Base-by-base conservation (phyloP, 2,797 vertebrate genomes). In the Muscicapa comitata region DNA sequence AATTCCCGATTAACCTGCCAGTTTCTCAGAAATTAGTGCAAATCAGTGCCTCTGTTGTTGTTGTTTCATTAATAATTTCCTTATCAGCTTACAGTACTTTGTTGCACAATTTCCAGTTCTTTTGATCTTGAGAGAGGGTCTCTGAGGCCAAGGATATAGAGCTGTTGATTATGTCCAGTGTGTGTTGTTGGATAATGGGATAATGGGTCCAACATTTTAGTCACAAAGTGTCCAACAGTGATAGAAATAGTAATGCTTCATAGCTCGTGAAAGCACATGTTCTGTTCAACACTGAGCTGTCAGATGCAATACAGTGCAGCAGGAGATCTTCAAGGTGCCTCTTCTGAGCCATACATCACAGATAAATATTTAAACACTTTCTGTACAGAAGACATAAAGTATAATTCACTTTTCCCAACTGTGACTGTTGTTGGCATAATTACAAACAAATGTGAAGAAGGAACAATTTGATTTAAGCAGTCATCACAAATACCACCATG, bases 381-480 rank as follows among this genome's bases (percentile, higher is more conserved):
- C 54, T 77, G 28, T 90, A 51, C 66, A 75, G 82, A 62, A 88
- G 75, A 81, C 35, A 40, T 48, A 74, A 77, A 81, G 66, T 86
- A 23, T 55, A 90, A 4, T 91, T 95, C 65, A 48, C 57, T 95
- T 91, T 80, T 77, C 72, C 48, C 80, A 75, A 25, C 73, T 88
- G 82, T 80, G 81, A 55, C 71, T 63, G 17, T 79, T 88, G 48
- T 62, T 97, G 93, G 85, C 86, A 26, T 91, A 67, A 94, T 91
- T 83, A 40, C 24, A 70, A 94, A 55, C 82, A 67, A 88, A 38
- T 13, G 31, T 48, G 74, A 88, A 90, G 93, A 92, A 92, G 93
- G 95, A 95, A 87, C 67, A 67, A 74, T 96, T 96, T 82, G 88
- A 87, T 95, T 96, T 48, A 81, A 82, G 79, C 66, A 87, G 71